A percentile compares a stretch with the other conserved stretches of the same genome.
These are phyloP conservation scores for Morbakka virulenta DNA, from an alignment of 30 jellyfish, hydroid and myxozoan species.

Conservation along the genomic window DNA sequence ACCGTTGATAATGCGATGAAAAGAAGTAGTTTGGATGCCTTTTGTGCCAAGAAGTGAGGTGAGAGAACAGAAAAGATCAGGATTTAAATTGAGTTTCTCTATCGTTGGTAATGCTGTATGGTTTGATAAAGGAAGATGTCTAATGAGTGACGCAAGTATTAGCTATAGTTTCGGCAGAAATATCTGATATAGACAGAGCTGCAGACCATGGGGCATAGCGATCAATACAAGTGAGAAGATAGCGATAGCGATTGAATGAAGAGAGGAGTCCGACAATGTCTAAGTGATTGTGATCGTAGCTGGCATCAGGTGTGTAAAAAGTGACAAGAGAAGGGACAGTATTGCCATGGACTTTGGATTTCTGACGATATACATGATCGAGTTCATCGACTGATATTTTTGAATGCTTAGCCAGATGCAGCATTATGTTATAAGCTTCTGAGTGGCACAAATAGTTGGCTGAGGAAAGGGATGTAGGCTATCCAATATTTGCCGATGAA, in stretches of 20 bases:
- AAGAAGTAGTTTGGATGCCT: slow-evolving; percentile 44
- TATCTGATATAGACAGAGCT: slow-evolving; percentile 22
- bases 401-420: slow-evolving; percentile 36
- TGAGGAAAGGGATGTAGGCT: slow-evolving; percentile 8
- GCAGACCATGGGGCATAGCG: slow-evolving; percentile 42
- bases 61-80: slow-evolving; percentile 28
- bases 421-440: background rate
- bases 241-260: background rate
- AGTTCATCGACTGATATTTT: slow-evolving; percentile 30
- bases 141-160: slow-evolving; percentile 8
- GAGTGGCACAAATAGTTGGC: slow-evolving; percentile 39
- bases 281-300: slow-evolving; percentile 39
- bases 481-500: background rate
- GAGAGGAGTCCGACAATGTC: slow-evolving; percentile 54
- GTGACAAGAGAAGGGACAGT: slow-evolving; percentile 2
- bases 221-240: slow-evolving; percentile 38
- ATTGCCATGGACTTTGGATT: slow-evolving; percentile 12
- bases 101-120: slow-evolving; percentile 32
- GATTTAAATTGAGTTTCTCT: slow-evolving; percentile 50
- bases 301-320: background rate
- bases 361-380: slow-evolving; percentile 35
- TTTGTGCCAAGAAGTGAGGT: background rate
- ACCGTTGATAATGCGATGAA: slow-evolving; percentile 54
- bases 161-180: slow-evolving; percentile 50
- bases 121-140: slow-evolving; percentile 34